A percentile compares a stretch with the other conserved stretches of the same genome.
Conservation (phyloP, 1,140 invertebrate genomes). For the Elymnias hypermnestra region DNA sequence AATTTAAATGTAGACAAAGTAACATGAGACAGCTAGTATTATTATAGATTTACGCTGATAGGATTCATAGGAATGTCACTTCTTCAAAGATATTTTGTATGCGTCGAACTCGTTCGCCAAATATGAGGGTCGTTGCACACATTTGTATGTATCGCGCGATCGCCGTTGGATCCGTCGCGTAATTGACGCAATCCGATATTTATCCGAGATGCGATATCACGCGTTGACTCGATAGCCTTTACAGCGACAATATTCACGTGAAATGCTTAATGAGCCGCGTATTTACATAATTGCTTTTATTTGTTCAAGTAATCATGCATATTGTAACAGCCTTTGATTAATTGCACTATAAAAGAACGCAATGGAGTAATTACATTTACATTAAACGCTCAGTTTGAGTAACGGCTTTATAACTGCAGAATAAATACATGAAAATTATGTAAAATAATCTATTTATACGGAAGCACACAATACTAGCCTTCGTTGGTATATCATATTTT, state of each 20-base stretch:
- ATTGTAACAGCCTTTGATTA: conserved; percentile 31
- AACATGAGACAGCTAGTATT: too few relatives aligned
- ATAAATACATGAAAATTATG: conserved; percentile 27
- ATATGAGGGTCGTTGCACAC: conserved; percentile 56
- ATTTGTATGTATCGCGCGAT: conserved; percentile 64
- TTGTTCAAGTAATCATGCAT: conserved; percentile 33
- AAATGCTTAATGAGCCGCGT: conserved; percentile 52
- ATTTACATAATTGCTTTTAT: conserved; percentile 57
- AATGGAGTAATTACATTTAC: conserved; percentile 31
- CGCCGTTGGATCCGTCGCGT: conserved; percentile 52
- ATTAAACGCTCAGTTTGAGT: conserved; percentile 28
- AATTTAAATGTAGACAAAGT: too few relatives aligned
- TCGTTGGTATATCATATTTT: too few relatives aligned
- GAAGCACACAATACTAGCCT: too few relatives aligned
- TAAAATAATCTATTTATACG: conserved; percentile 4
- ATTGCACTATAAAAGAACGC: conserved; percentile 33
- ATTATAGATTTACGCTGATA: too few relatives aligned
- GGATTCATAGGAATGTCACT: too few relatives aligned
- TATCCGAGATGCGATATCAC: conserved; percentile 65
- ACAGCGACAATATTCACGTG: conserved; percentile 50
- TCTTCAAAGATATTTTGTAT: conserved; percentile 10
- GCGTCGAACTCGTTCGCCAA: conserved; percentile 30
- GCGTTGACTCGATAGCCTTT: conserved; percentile 52
- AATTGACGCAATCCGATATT: conserved; percentile 69
- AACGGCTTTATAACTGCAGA: conserved; percentile 27